Conservation (phyloP, 2,797 vertebrate genomes). For the Sciurus carolinensis region DNA sequence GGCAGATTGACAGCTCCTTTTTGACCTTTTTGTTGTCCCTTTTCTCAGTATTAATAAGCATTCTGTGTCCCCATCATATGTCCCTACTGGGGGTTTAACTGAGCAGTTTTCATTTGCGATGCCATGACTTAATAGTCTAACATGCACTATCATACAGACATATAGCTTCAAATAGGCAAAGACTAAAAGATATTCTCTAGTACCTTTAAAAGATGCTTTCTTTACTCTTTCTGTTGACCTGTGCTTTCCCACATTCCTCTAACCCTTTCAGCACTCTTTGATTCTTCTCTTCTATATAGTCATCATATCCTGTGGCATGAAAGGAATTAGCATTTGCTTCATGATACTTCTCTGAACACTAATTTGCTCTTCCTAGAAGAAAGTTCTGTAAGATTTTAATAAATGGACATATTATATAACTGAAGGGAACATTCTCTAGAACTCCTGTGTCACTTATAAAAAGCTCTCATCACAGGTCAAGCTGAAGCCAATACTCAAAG, state of each 20-base stretch:
- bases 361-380: constrained; percentile 63
- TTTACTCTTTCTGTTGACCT: background rate
- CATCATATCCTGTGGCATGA: background rate
- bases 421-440: constrained; percentile 51
- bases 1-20: background rate
- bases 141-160: background rate
- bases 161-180: background rate
- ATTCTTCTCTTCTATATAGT: background rate
- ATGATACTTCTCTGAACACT: background rate
- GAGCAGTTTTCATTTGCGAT: constrained; percentile 7
- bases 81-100: background rate
- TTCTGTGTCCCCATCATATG: background rate
- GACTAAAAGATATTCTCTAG: background rate
- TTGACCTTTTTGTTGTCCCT: background rate
- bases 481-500: constrained; percentile 29
- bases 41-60: background rate
- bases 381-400: constrained; percentile 13
- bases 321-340: background rate
- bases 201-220: background rate
- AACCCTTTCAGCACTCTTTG: background rate
- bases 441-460: constrained; percentile 7
- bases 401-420: constrained; percentile 29
- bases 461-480: constrained; percentile 46
- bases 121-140: background rate
- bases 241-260: background rate